phyloP scores from a whole-genome alignment of 2,113 vertebrate genomes.

The Notiomystis cincta region DNA sequence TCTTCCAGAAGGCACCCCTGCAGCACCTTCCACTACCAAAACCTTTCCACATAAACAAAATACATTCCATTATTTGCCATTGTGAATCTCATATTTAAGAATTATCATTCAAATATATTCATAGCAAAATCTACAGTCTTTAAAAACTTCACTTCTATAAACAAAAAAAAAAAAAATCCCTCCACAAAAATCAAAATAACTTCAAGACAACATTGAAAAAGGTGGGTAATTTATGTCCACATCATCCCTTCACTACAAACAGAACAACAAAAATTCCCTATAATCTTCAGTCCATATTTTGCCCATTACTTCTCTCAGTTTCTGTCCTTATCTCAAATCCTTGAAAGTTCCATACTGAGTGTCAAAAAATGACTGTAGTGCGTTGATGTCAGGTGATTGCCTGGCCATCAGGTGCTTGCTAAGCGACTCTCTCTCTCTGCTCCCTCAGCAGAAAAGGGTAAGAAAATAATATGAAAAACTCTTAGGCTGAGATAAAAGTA shows the following conservation, averaged over 20 bases:
- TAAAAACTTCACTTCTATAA: not conserved
- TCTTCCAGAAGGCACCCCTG: not conserved
- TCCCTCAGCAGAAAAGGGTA: not conserved
- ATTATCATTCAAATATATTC: not conserved
- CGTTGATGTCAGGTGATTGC: not conserved
- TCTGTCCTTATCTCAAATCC: not conserved
- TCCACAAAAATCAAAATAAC: not conserved
- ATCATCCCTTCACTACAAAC: not conserved
- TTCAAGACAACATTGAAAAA: not conserved
- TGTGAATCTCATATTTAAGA: not conserved
- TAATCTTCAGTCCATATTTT: not conserved
- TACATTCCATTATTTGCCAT: not conserved
- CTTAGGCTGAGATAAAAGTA: not conserved
- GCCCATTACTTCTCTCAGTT: not conserved
- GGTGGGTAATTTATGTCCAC: not conserved
- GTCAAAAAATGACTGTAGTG: not conserved
- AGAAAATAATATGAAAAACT: not conserved
- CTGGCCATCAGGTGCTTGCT: not conserved
- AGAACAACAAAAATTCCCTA: not conserved
- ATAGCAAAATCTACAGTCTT: not conserved
- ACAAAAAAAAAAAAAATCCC: not conserved
- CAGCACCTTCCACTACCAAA: not conserved
- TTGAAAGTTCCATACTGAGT: not conserved
- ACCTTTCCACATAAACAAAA: not conserved
- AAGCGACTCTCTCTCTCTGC: not conserved